Percentiles rank a stretch among this genome's conserved stretches.
These are phyloP conservation scores for Smutsia temminckii DNA, from an alignment of 2,797 vertebrate species.

Conservation along the genomic window DNA sequence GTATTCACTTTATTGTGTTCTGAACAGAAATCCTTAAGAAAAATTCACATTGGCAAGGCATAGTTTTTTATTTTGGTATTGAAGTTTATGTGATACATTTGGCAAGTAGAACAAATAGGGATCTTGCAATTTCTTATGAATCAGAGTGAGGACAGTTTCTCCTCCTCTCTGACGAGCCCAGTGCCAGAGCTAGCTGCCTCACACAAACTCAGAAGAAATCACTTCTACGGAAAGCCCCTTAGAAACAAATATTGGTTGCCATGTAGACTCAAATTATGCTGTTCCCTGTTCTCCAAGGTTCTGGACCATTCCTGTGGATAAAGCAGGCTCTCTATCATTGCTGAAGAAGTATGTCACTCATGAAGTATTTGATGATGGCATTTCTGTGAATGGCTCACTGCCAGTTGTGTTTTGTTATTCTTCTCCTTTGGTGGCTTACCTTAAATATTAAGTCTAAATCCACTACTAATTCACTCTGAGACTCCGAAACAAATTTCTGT, in stretches of 20 bases:
- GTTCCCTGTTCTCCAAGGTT: background rate
- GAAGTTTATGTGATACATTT: background rate
- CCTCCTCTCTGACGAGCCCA: background rate
- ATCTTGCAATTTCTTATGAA: conserved; percentile 24
- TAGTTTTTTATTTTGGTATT: background rate
- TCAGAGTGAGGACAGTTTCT: background rate
- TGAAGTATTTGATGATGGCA: background rate
- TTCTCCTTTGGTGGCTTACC: background rate
- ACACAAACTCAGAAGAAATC: background rate
- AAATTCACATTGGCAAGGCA: background rate
- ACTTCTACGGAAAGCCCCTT: background rate
- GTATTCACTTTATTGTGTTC: background rate
- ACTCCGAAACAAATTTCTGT: background rate
- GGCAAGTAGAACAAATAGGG: background rate
- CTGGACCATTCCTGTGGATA: background rate
- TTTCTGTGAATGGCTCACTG: background rate
- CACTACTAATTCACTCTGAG: background rate
- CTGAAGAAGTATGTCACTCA: background rate
- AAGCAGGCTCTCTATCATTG: background rate
- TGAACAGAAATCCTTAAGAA: conserved; percentile 7
- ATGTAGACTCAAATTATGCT: background rate
- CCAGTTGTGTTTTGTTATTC: background rate
- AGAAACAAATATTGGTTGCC: background rate
- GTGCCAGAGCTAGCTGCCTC: background rate
- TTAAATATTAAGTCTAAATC: background rate